A percentile compares a stretch with the other conserved stretches of the same genome.
Evolutionary conservation across 2,113 vertebrate species (phyloP).

Genomic region (Hydrochoerus hydrochaeris): DNA sequence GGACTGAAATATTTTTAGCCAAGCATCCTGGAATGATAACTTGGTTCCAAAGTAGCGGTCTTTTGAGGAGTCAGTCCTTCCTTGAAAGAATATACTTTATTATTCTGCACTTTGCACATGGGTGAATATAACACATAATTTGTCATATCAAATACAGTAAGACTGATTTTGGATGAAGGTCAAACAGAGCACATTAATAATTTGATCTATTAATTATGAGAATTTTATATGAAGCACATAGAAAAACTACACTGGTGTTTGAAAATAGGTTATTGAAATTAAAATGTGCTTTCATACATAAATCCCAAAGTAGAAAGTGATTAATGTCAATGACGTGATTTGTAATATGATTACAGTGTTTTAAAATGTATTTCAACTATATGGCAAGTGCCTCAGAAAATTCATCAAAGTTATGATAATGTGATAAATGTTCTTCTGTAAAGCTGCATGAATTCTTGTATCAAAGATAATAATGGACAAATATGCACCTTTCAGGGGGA

Average conservation of each 20-base stretch:
- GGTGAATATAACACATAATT: not conserved
- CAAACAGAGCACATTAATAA: not conserved
- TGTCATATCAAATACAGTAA: not conserved
- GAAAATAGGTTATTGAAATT: not conserved
- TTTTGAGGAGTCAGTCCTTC: not conserved
- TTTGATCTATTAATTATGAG: not conserved
- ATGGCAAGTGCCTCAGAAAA: not conserved
- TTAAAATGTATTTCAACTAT: not conserved
- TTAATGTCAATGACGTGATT: not conserved
- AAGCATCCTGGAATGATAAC: not conserved
- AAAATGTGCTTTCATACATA: slow-evolving; percentile 11
- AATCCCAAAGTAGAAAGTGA: not conserved
- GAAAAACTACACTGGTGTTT: not conserved
- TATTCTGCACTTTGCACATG: not conserved
- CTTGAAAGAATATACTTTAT: not conserved
- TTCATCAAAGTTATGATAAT: not conserved
- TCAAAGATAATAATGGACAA: not conserved
- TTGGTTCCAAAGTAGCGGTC: not conserved
- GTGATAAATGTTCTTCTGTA: not conserved
- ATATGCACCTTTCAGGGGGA: not conserved
- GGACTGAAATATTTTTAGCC: not conserved
- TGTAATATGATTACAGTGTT: not conserved
- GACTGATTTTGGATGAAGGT: not conserved
- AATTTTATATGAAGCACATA: not conserved
- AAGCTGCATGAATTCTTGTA: not conserved